Evolutionary conservation across 2,888 invertebrate species (phyloP), one percentile per base, ranked within the genome.

Genomic region (Caenorhabditis virilis): DNA sequence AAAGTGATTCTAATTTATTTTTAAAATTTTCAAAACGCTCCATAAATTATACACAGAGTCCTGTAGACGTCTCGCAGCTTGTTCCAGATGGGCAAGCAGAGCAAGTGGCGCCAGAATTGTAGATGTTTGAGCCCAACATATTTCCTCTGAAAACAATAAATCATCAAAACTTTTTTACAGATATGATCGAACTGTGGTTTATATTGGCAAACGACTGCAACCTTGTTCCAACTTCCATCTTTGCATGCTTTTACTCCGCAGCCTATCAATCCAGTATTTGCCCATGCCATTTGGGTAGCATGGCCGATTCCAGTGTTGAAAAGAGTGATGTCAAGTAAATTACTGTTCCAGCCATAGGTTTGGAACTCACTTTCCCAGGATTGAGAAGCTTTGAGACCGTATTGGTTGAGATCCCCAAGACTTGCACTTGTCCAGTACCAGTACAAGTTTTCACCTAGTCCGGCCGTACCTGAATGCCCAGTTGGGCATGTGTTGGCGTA

Each of bases 251-350:
- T 56, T 2, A 55, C 65, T 38, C 65, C 65, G 39, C 65, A 65
- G 6, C 65, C 65, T 20, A 65, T 60, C 65, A 65, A 2, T 45
- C 57, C 63, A 63, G n/a, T n/a, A n/a, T n/a, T n/a, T n/a, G n/a
- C n/a, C n/a, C n/a, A n/a, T n/a, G n/a, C n/a, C n/a, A n/a, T n/a
- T n/a, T n/a, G n/a, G n/a, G n/a, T n/a, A n/a, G n/a, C n/a, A n/a
- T n/a, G n/a, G n/a, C n/a, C n/a, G n/a, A n/a, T n/a, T n/a, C n/a
- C n/a, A n/a, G n/a, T n/a, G n/a, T n/a, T n/a, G n/a, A n/a, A n/a
- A n/a, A n/a, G n/a, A n/a, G n/a, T n/a, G n/a, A 6, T 22, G 20
- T 48, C 41, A 26, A 58, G 38, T 2, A 15, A 18, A 26, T 38
- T 46, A 5, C 53, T 52, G 4, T 23, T 49, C 63, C 53, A 58